Base-by-base conservation (phyloP, 2,888 invertebrate genomes). In the Leucozona laternaria region DNA sequence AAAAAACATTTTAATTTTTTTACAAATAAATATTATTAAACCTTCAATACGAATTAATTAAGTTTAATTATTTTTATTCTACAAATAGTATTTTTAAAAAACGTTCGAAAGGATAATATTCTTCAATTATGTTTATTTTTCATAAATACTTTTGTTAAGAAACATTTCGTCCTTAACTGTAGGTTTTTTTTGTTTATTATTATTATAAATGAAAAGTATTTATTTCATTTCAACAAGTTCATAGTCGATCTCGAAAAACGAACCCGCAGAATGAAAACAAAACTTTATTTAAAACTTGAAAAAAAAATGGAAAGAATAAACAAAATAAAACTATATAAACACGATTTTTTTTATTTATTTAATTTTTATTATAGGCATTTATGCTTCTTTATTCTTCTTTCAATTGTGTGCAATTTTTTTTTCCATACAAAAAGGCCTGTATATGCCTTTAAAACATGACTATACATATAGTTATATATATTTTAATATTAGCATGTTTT, bases 61-160 rank as follows among this genome's bases (percentile, higher is more conserved):
- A 77, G 31, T 53, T 55, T 72, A 40, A 17, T 72, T 76, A 79
- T 76, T 84, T 70, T 79, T 48, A 66, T 34, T 45, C 72, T 77
- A 85, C 66, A 72, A 28, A 84, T 77, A 80, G 64, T 77, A 77
- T 79, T 80, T 60, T 73, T 17, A 17, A 15, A 20, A 17, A 40
- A 20, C 17, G 22, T 50, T 22, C 64, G 57, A 76, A 77, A 77
- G 72, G 77, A 78, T 77, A 68, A 48, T 58, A 22, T 50, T 85
- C 85, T 85, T 85, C 80, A 86, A 71, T 81, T 73, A 75, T 82
- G 79, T 86, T 86, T 86, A 86, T 82, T 71, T 71, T 43, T 79
- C 45, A 86, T 81, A 86, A 81, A 86, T 86, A 82, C 55, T 50
- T 75, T 81, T 86, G 75, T 58, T 81, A 86, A 86, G 81, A 86